Conservation (phyloP, 2,113 vertebrate genomes). For the Arenaria interpres region DNA sequence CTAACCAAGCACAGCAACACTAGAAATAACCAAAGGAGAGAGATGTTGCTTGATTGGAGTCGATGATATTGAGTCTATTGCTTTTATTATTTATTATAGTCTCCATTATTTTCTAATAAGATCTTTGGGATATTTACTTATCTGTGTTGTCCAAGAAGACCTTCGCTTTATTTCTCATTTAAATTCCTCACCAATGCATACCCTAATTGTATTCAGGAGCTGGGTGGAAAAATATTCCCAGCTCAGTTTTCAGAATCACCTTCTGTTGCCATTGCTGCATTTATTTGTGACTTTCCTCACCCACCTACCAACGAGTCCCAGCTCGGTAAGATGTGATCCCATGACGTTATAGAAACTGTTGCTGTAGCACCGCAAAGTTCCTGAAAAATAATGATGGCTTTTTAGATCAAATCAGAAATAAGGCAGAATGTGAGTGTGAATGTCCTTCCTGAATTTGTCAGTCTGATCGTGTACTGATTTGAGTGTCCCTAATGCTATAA, state of each 20-base stretch:
- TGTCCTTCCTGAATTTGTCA: neutral
- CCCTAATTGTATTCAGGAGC: neutral
- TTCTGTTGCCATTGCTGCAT: neutral
- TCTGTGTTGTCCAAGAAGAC: neutral
- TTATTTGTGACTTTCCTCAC: neutral
- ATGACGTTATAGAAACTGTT: neutral
- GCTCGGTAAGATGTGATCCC: neutral
- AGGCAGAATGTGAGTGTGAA: neutral
- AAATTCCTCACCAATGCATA: neutral
- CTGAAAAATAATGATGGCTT: neutral
- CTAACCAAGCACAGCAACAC: neutral
- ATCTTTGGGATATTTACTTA: neutral
- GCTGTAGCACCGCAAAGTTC: neutral
- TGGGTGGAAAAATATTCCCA: neutral
- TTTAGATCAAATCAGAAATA: neutral
- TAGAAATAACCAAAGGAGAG: neutral
- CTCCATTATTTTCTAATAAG: neutral
- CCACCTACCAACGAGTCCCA: neutral
- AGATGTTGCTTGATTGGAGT: neutral
- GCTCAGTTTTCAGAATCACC: neutral
- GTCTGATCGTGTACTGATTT: neutral
- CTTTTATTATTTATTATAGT: neutral
- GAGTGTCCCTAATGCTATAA: neutral
- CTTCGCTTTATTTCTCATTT: neutral
- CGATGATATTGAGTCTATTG: neutral